Conservation (phyloP, 2,888 invertebrate species). For the Pasiphila rectangulata region DNA sequence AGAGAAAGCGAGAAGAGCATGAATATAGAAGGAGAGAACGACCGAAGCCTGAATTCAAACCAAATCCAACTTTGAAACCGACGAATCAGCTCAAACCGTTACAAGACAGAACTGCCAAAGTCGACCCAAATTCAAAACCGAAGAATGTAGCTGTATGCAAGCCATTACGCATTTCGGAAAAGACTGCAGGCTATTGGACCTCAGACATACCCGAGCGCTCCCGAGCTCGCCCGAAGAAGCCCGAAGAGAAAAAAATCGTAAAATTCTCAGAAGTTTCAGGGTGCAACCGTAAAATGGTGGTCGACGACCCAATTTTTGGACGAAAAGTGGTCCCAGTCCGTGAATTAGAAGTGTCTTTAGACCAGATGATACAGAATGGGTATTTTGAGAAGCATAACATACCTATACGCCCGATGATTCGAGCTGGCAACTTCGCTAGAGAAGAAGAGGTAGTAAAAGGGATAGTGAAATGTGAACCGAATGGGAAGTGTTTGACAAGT, state of each 20-base stretch:
- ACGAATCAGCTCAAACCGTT: slow-evolving; percentile 24
- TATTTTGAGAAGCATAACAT: slow-evolving; percentile 76
- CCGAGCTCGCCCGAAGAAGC: slow-evolving; percentile 50
- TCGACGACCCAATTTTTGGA: slow-evolving; percentile 69
- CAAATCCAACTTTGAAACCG: slow-evolving; percentile 7
- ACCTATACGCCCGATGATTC: slow-evolving; percentile 58
- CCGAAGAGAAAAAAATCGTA: slow-evolving; percentile 74
- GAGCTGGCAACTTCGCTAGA: slow-evolving; percentile 38
- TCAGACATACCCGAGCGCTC: slow-evolving; percentile 57
- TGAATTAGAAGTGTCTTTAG: slow-evolving; percentile 73
- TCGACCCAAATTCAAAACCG: slow-evolving; percentile 34
- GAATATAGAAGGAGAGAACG: slow-evolving; percentile 24
- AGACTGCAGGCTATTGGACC: slow-evolving; percentile 70
- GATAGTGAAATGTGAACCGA: slow-evolving; percentile 50
- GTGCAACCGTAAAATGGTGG: slow-evolving; percentile 70
- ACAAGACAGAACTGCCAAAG: slow-evolving; percentile 32
- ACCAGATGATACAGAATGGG: slow-evolving; percentile 77
- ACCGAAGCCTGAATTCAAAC: slow-evolving; percentile 18
- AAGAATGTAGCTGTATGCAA: slow-evolving; percentile 74
- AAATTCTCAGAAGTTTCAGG: slow-evolving; percentile 78
- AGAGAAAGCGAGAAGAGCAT: slow-evolving; percentile 44
- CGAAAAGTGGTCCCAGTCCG: slow-evolving; percentile 71
- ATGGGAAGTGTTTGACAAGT: slow-evolving; percentile 65
- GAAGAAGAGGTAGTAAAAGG: slow-evolving; percentile 47
- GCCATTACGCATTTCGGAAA: slow-evolving; percentile 63